These are phyloP conservation scores for Reticulitermes speratus DNA, from an alignment of 1,140 invertebrate genomes.

Conservation along the genomic window DNA sequence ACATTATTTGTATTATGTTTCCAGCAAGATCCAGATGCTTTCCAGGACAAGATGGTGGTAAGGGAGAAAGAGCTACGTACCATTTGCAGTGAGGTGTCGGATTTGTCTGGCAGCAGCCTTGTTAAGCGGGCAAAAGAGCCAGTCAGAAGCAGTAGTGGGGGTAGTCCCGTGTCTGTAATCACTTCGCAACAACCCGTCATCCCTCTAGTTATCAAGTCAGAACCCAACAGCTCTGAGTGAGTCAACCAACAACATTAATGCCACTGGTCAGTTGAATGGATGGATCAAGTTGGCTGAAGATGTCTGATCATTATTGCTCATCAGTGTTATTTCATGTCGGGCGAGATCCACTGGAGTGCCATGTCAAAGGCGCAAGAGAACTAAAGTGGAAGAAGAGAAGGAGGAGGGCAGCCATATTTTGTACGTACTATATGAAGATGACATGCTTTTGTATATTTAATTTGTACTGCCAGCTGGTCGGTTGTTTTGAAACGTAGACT, in stretches of 20 bases:
- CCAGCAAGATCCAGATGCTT: slow-evolving; percentile 25
- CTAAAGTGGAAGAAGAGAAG: neutral
- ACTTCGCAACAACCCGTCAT: slow-evolving; percentile 38
- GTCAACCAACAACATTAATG: too few species aligned
- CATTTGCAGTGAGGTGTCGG: neutral
- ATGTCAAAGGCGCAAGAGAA: too few species aligned
- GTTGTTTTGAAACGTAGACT: slow-evolving; percentile 9
- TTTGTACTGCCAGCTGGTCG: slow-evolving; percentile 28
- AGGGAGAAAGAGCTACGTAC: slow-evolving; percentile 21
- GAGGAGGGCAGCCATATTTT: neutral
- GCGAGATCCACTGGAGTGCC: neutral
- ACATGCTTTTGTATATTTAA: slow-evolving; percentile 23
- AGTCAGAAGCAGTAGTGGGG: slow-evolving; percentile 26
- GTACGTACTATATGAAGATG: slow-evolving; percentile 4
- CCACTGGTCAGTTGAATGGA: too few species aligned
- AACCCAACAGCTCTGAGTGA: slow-evolving; percentile 30
- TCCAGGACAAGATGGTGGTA: slow-evolving; percentile 22
- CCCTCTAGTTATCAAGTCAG: slow-evolving; percentile 33
- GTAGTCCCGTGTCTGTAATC: slow-evolving; percentile 43
- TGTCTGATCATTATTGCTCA: neutral
- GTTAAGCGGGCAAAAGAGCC: neutral
- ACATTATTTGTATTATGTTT: neutral
- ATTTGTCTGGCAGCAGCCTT: neutral
- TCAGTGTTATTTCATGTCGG: too few species aligned
- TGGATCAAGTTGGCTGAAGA: neutral